A percentile compares a stretch with the other conserved stretches of the same genome.
Conservation (phyloP, 2,113 vertebrate species). For the Pomatostomus ruficeps region DNA sequence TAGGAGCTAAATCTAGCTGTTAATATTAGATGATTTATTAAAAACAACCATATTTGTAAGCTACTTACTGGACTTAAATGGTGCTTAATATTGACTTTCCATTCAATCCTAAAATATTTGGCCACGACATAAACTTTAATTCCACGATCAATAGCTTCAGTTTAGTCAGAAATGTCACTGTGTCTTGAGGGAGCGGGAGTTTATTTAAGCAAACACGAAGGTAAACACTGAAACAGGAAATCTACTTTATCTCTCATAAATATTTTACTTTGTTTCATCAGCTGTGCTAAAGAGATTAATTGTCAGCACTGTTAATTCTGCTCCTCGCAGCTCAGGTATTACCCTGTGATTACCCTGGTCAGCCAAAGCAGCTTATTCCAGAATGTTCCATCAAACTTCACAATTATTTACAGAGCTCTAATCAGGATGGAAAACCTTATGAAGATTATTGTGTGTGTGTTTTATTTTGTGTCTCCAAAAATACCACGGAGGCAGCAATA, state of each 20-base stretch:
- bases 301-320: background rate
- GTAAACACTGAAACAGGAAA: background rate
- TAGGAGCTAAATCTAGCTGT: background rate
- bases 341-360: background rate
- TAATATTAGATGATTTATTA: background rate
- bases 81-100: background rate
- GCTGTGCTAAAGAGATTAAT: background rate
- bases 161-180: slow-evolving; percentile 19
- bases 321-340: background rate
- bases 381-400: background rate
- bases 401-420: background rate
- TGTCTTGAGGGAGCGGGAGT: background rate
- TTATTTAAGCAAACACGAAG: background rate
- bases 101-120: slow-evolving; percentile 23
- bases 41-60: background rate
- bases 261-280: background rate
- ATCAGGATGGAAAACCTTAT: background rate
- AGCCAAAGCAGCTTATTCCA: background rate
- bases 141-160: background rate
- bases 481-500: background rate
- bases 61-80: background rate
- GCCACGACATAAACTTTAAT: slow-evolving; percentile 4
- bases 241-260: background rate
- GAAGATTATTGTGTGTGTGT: background rate
- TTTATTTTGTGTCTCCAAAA: background rate